Percentiles rank a stretch among this genome's conserved stretches.
Conservation (phyloP, 2,113 vertebrate genomes). For the Romanogobio albipinnatus region DNA sequence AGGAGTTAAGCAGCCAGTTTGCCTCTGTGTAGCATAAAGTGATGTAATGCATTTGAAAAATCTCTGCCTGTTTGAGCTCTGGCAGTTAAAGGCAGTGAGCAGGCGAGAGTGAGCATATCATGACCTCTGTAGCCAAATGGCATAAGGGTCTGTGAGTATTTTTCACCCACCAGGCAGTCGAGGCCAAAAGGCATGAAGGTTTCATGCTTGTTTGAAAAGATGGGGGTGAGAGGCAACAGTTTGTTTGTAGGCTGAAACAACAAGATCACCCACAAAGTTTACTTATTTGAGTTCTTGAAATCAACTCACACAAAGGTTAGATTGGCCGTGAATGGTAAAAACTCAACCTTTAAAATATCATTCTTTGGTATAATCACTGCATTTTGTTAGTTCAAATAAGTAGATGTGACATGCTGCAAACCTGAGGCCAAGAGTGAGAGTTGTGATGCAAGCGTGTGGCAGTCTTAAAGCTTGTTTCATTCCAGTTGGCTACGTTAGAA, state of each 20-base stretch:
- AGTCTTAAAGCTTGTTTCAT: not conserved
- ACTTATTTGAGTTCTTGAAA: slow-evolving; percentile 45
- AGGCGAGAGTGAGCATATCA: slow-evolving; percentile 8
- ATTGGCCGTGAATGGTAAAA: not conserved
- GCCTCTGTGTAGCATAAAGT: slow-evolving; percentile 2
- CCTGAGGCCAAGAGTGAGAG: slow-evolving; percentile 12
- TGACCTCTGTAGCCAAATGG: slow-evolving; percentile 67
- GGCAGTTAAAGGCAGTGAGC: not conserved
- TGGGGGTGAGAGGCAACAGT: slow-evolving; percentile 28
- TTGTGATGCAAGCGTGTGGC: slow-evolving; percentile 17
- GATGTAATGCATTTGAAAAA: slow-evolving; percentile 24
- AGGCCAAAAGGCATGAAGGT: slow-evolving; percentile 61
- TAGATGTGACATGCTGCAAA: slow-evolving; percentile 12
- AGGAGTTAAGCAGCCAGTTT: slow-evolving; percentile 36
- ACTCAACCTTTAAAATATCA: not conserved
- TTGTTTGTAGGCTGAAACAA: slow-evolving; percentile 72
- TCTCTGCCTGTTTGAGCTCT: not conserved
- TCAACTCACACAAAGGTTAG: slow-evolving; percentile 13
- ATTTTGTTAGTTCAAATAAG: not conserved
- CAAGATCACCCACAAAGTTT: slow-evolving; percentile 74
- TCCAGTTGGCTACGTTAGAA: slow-evolving; percentile 8
- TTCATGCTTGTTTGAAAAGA: slow-evolving; percentile 49
- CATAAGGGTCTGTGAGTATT: slow-evolving; percentile 10
- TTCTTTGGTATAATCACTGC: not conserved
- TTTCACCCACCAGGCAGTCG: slow-evolving; percentile 49